A percentile compares a stretch with the other conserved stretches of the same genome.
phyloP scores from a whole-genome alignment of 1,140 invertebrate species.

The Chrysoperla carnea region DNA sequence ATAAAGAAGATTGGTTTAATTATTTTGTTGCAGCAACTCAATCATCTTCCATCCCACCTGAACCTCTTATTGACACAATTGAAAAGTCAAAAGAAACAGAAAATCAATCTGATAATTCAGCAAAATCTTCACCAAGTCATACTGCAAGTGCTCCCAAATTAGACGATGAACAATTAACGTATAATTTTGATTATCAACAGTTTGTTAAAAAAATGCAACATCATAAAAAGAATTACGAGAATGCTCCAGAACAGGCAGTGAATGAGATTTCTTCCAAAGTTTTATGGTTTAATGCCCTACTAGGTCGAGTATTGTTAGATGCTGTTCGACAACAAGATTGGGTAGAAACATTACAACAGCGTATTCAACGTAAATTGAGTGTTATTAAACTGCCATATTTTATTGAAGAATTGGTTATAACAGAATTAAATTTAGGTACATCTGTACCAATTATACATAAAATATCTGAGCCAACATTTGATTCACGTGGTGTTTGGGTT shows the following conservation, averaged over 20 bases:
- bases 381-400: slow-evolving; percentile 79
- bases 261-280: slow-evolving; percentile 12
- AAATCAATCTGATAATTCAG: slow-evolving; percentile 14
- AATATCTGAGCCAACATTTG: slow-evolving; percentile 52
- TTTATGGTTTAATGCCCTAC: slow-evolving; percentile 55
- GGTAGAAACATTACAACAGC: slow-evolving; percentile 43
- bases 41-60: not conserved
- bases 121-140: slow-evolving; percentile 16
- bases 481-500: slow-evolving; percentile 83
- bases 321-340: slow-evolving; percentile 44
- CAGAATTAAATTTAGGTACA: slow-evolving; percentile 57
- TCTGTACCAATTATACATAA: slow-evolving; percentile 59
- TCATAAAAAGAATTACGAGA: too few species aligned
- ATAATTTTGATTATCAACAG: too few species aligned
- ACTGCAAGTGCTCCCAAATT: too few species aligned
- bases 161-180: too few species aligned
- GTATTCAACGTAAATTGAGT: slow-evolving; percentile 71
- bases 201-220: too few species aligned
- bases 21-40: slow-evolving; percentile 10
- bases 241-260: too few species aligned
- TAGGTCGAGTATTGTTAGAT: slow-evolving; percentile 63
- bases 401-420: slow-evolving; percentile 65
- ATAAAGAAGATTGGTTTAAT: slow-evolving; percentile 77
- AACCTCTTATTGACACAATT: slow-evolving; percentile 13
- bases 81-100: slow-evolving; percentile 17